Conservation (phyloP, 2,113 vertebrate species). For the Xiphophorus maculatus region DNA sequence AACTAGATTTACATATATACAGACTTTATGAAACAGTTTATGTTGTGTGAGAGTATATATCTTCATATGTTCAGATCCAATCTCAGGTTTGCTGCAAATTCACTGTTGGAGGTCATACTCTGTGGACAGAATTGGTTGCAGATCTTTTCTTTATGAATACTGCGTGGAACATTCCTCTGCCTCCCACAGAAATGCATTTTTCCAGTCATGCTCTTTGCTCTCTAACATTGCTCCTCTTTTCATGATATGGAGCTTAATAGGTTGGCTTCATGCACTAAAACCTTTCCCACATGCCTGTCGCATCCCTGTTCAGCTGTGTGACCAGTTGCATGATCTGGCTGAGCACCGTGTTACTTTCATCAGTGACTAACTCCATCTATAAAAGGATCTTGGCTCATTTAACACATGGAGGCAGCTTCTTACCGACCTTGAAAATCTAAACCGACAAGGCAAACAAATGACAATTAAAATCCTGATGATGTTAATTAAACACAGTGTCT, state of each 20-base stretch:
- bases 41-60: not conserved
- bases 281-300: conserved; percentile 58
- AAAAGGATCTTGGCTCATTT: conserved; percentile 45
- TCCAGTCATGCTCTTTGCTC: conserved; percentile 53
- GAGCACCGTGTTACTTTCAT: conserved; percentile 38
- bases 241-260: conserved; percentile 38
- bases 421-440: conserved; percentile 63
- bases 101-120: conserved; percentile 40
- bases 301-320: conserved; percentile 52
- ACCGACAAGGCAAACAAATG: conserved; percentile 72
- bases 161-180: conserved; percentile 28
- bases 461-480: conserved; percentile 67
- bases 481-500: conserved; percentile 69
- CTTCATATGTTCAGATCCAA: conserved; percentile 9
- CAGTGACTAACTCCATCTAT: conserved; percentile 24
- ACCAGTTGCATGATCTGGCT: conserved; percentile 30
- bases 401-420: conserved; percentile 27
- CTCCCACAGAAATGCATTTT: conserved; percentile 36
- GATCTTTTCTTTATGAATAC: conserved; percentile 45
- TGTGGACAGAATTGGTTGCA: conserved; percentile 53
- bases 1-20: not conserved
- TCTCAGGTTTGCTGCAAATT: conserved; percentile 50
- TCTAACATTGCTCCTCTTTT: conserved; percentile 40
- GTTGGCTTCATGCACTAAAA: conserved; percentile 38
- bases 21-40: conserved; percentile 2